Evolutionary conservation across 2,888 invertebrate species (phyloP).

Genomic region (Alcis repandata): DNA sequence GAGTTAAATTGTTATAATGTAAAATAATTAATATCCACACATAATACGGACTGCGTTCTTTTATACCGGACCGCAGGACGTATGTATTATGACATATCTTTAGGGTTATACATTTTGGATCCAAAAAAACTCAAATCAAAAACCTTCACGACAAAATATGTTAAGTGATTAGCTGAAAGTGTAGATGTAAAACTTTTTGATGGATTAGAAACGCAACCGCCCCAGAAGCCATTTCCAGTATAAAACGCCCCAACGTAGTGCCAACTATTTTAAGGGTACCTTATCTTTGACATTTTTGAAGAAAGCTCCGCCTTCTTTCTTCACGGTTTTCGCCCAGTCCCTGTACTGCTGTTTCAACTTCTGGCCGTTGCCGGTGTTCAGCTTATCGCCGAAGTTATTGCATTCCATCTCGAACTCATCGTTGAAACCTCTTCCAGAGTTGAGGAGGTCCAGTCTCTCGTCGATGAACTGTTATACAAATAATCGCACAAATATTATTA

Average conservation of each 20-base stretch:
- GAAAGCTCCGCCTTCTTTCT: slow-evolving; percentile 93
- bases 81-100: no score
- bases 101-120: no score
- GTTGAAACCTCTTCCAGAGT: slow-evolving; percentile 96
- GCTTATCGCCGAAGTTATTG: slow-evolving; percentile 84
- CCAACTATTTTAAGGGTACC: slow-evolving; percentile 79
- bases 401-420: slow-evolving; percentile 98
- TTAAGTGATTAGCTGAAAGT: no score
- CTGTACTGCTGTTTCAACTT: slow-evolving; percentile 80
- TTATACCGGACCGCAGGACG: no score
- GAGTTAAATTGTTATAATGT: no score
- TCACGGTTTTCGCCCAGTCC: slow-evolving; percentile 94
- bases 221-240: background rate
- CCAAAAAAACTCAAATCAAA: no score
- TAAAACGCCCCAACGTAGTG: background rate
- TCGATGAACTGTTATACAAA: slow-evolving; percentile 92
- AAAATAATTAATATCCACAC: no score
- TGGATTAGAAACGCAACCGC: background rate
- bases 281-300: slow-evolving; percentile 95
- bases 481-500: background rate
- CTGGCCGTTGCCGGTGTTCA: slow-evolving; percentile 82
- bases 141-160: no score
- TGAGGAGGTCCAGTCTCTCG: slow-evolving; percentile 96
- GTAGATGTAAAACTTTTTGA: no score
- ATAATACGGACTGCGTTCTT: no score